Percentiles rank a stretch among this genome's conserved stretches.
Conservation (phyloP, 2,888 invertebrate genomes). For the Theretra japonica region DNA sequence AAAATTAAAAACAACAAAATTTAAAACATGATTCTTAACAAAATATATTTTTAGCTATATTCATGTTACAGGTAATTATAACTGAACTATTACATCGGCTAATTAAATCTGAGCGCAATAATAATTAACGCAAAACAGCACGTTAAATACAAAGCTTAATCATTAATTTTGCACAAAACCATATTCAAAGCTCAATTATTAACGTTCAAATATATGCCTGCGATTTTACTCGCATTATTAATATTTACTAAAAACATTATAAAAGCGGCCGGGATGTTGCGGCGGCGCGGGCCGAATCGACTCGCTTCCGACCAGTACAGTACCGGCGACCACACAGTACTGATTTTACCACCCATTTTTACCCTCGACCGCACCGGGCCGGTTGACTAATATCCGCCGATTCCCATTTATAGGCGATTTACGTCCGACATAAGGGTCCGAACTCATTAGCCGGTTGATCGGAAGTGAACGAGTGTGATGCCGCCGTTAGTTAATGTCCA, state of each 20-base stretch:
- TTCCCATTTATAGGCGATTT: conserved; percentile 47
- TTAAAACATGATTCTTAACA: no score
- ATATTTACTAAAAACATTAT: conserved; percentile 1
- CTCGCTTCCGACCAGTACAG: background rate
- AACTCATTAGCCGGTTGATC: conserved; percentile 26
- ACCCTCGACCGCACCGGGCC: conserved; percentile 39
- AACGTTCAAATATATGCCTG: background rate
- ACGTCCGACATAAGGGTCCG: conserved; percentile 29
- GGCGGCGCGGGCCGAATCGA: background rate
- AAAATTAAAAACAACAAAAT: no score
- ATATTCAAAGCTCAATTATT: no score
- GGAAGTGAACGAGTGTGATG: conserved; percentile 25
- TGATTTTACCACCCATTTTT: conserved; percentile 50
- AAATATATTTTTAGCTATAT: no score
- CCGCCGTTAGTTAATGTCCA: conserved; percentile 1
- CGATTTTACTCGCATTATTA: background rate
- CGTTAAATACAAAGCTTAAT: no score
- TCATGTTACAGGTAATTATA: no score
- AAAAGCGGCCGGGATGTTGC: background rate
- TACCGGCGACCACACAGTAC: conserved; percentile 33
- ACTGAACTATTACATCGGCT: no score
- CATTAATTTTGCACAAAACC: no score
- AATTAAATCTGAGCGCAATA: no score
- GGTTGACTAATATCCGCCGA: conserved; percentile 47
- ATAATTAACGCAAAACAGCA: no score